Percentiles rank a stretch among this genome's conserved stretches.
These are phyloP conservation scores for Drosophila kuntzei DNA, from an alignment of 2,888 invertebrate species.

Conservation along the genomic window DNA sequence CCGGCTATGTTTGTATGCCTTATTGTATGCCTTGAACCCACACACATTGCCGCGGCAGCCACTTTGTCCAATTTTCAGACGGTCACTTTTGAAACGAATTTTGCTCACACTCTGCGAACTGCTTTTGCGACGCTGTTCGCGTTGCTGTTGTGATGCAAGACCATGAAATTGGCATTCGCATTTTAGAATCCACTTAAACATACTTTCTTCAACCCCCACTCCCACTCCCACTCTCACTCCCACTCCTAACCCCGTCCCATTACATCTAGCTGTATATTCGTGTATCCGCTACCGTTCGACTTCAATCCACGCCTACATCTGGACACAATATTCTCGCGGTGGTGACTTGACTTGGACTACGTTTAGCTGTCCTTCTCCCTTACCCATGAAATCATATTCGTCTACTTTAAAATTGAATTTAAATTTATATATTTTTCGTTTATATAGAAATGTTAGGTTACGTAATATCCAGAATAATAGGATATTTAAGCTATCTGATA, in stretches of 20 bases:
- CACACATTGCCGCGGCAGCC: constrained; percentile 60
- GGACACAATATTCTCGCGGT: constrained; percentile 12
- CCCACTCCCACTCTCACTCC: background rate
- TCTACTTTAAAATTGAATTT: background rate
- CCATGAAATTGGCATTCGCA: constrained; percentile 79
- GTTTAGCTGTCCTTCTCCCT: background rate
- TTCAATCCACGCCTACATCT: constrained; percentile 21
- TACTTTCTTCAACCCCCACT: constrained; percentile 62
- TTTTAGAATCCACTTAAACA: constrained; percentile 79
- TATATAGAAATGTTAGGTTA: background rate
- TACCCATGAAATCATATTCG: constrained; percentile 1
- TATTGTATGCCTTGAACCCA: constrained; percentile 79
- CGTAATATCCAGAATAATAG: background rate
- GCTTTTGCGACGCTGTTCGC: constrained; percentile 59
- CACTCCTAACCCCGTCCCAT: background rate
- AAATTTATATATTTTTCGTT: background rate
- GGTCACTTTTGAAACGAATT: constrained; percentile 79
- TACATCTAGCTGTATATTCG: constrained; percentile 12
- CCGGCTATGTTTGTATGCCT: constrained; percentile 68
- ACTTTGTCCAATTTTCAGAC: constrained; percentile 81
- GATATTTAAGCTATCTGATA: too few species aligned
- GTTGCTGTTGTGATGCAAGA: constrained; percentile 75
- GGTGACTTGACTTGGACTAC: constrained; percentile 20
- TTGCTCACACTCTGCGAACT: constrained; percentile 40
- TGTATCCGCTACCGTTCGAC: constrained; percentile 39